A percentile compares a stretch with the other conserved stretches of the same genome.
phyloP scores from a whole-genome alignment of 2,888 invertebrate genomes.

The Allophyes oxyacanthae region DNA sequence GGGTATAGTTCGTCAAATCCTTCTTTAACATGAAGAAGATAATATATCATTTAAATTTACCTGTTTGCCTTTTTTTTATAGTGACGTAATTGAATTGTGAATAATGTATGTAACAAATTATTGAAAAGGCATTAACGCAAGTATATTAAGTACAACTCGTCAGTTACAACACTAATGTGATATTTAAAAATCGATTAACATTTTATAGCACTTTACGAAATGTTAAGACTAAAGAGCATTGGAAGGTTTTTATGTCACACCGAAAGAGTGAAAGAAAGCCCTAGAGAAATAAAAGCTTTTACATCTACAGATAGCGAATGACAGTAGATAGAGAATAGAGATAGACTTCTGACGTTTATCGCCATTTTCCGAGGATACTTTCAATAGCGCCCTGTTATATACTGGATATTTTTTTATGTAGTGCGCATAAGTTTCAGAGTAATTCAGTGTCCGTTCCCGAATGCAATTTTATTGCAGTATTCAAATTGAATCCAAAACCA shows the following conservation, averaged over 20 bases:
- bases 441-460: too few relatives aligned
- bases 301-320: conserved; percentile 7
- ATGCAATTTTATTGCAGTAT: too few relatives aligned
- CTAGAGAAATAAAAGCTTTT: conserved; percentile 31
- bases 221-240: conserved; percentile 1
- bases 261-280: conserved; percentile 1
- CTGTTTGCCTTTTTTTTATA: conserved; percentile 19
- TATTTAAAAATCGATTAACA: conserved; percentile 15
- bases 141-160: neutral
- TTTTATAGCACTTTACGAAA: neutral
- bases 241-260: too few relatives aligned
- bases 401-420: too few relatives aligned
- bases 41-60: too few relatives aligned
- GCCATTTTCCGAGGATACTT: neutral
- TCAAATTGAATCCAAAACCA: too few relatives aligned
- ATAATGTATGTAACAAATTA: neutral
- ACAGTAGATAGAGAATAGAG: conserved; percentile 12
- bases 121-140: conserved; percentile 24
- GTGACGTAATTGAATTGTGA: conserved; percentile 19
- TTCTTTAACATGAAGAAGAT: too few relatives aligned
- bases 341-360: conserved; percentile 7
- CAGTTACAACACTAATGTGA: conserved; percentile 3
- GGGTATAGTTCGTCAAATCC: too few relatives aligned
- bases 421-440: too few relatives aligned
- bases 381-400: neutral